Base-by-base conservation (phyloP, 1,140 invertebrate species). In the Scylla paramamosain region DNA sequence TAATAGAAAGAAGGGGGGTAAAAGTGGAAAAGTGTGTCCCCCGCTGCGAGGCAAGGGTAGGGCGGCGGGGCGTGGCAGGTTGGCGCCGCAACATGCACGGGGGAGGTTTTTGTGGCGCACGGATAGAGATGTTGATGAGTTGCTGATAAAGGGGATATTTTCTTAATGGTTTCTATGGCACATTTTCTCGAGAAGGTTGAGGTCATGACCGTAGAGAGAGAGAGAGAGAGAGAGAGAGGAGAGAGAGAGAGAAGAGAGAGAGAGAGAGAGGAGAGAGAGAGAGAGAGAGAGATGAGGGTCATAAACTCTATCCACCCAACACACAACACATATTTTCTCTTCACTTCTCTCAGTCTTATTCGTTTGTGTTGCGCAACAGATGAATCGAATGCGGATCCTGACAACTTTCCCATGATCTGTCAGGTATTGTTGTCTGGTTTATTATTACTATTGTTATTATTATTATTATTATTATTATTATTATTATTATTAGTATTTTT, bases 391-490 rank as follows among this genome's bases (percentile, higher is more conserved):
- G 67, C 67, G 67, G 67, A 77, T 20, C 67, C 67, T n/a, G 67
- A 77, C 67, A 20, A 77, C 16, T 77, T 77, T 77, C 67, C 25
- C 6, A n/a, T 25, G 67, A n/a, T 12, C 2, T 59, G 52, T 59
- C 12, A 59, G 2, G 16, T 59, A 59, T 59, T 12, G 16, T 59
- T 59, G 52, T 59, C 67, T n/a, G 16, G 16, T 0, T 3, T 77
- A 7, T 77, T 77, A 8, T 77, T 77, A n/a, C 1, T 77, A n/a
- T 77, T 77, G 25, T 77, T 77, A 8, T 77, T n/a, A 8, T 77
- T 77, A n/a, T 77, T 77, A 77, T n/a, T 77, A 77, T 77, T 77
- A n/a, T 25, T 77, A n/a, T 77, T 77, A n/a, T 77, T 77, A 77
- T 77, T 77, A 8, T 77, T 77, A 77, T 77, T 77, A 77, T 77